Base-by-base conservation (phyloP, 2,888 invertebrate species). In the Lissocephala sabroskyi region DNA sequence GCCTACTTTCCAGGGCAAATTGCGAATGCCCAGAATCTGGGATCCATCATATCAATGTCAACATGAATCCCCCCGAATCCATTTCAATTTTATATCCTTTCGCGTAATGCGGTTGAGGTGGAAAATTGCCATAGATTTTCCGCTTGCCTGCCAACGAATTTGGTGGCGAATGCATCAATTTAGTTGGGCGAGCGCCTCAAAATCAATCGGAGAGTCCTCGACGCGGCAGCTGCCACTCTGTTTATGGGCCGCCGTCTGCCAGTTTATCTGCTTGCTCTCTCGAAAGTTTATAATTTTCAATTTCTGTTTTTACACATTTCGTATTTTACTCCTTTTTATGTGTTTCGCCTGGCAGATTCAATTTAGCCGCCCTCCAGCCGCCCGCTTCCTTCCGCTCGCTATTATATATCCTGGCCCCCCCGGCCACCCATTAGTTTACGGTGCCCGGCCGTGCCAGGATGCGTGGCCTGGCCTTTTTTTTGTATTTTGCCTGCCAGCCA, bases 381-480 rank as follows among this genome's bases (percentile, higher is more conserved):
- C 19, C n/a, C 16, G 43, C 51, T 6, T 16, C 9, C 19, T 30
- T 35, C 41, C 63, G 54, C 71, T 71, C n/a, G n/a, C n/a, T n/a
- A n/a, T n/a, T n/a, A n/a, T n/a, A n/a, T n/a, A n/a, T n/a, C n/a
- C n/a, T n/a, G n/a, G n/a, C n/a, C n/a, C n/a, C n/a, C n/a, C n/a
- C n/a, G n/a, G n/a, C n/a, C n/a, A n/a, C n/a, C n/a, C n/a, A n/a
- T n/a, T n/a, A n/a, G n/a, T n/a, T n/a, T n/a, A n/a, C n/a, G n/a
- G n/a, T 74, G 78, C 78, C 71, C 50, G 61, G 74, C 77, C 70
- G 74, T 65, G 44, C 45, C 52, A 60, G 56, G 58, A 62, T 57
- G 53, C n/a, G 39, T 23, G 26, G 14, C 14, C 9, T n/a, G 23
- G 40, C 14, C 14, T 28, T 42, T 43, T 33, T 14, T 41, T 41